Conservation (phyloP, 2,797 vertebrate genomes). For the Poeciliopsis infans region DNA sequence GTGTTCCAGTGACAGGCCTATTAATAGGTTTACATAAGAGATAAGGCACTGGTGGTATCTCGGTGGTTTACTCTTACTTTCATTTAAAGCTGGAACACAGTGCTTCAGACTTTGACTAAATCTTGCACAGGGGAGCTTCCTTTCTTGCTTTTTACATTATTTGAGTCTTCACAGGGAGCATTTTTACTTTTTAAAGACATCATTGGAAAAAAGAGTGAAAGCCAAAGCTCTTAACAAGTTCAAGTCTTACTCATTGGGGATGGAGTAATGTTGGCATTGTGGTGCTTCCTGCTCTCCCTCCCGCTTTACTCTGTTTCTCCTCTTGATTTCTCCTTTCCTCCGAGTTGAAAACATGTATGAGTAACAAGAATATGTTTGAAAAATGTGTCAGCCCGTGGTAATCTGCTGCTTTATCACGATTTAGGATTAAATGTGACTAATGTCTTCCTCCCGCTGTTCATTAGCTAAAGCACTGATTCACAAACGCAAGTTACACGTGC, state of each 20-base stretch:
- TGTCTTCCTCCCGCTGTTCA: constrained; percentile 32
- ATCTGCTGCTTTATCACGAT: constrained; percentile 23
- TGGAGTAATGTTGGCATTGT: constrained; percentile 65
- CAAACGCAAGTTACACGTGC: constrained; percentile 20
- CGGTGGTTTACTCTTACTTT: constrained; percentile 20
- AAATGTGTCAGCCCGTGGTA: constrained; percentile 42
- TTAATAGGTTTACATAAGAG: constrained; percentile 22
- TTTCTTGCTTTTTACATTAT: constrained; percentile 27
- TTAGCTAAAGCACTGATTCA: constrained; percentile 7
- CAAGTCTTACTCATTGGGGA: constrained; percentile 61
- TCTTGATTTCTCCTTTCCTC: constrained; percentile 29
- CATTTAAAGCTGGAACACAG: constrained; percentile 24
- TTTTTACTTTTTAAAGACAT: constrained; percentile 53
- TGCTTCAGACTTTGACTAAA: constrained; percentile 8
- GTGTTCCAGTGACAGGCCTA: too few relatives aligned
- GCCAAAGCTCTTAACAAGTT: constrained; percentile 42
- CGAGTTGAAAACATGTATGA: constrained; percentile 48
- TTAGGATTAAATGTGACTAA: constrained; percentile 29
- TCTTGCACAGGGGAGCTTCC: constrained; percentile 19
- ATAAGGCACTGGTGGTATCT: constrained; percentile 26
- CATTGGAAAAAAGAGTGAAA: constrained; percentile 47
- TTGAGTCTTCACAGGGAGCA: constrained; percentile 53
- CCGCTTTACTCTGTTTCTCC: constrained; percentile 16
- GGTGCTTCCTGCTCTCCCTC: constrained; percentile 52
- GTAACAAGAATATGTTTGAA: constrained; percentile 46